Base-by-base conservation (phyloP, 2,797 vertebrate genomes). In the Girardinus metallicus region DNA sequence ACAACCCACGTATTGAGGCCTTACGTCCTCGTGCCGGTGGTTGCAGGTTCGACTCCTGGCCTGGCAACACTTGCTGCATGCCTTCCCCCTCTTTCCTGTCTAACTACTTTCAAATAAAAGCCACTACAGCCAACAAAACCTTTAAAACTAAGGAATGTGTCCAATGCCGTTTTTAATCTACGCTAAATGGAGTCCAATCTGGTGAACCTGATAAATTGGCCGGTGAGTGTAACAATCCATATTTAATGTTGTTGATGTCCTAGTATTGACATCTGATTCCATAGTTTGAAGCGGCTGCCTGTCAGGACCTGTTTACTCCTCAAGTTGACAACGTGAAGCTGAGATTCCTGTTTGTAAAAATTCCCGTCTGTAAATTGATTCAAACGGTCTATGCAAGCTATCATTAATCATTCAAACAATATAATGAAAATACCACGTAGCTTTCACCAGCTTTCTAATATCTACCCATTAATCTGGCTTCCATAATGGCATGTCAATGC, bases 271-370 rank as follows among this genome's bases (percentile, higher is more conserved):
- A 71, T 31, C 51, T 71, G 29, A 34, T 51, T 29, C 2, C 79
- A 76, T 75, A 39, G 21, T 36, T 74, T 73, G 39, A 34, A 41
- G 34, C 43, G 21, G 34, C 62, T 77, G 49, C 34, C 4, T 72
- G 83, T 83, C 85, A 74, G 78, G 13, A 55, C 34, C 44, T 72
- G 15, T 39, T 21, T 10, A 0, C 16, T 3, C n/a, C 1, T 29
- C 29, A 31, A 18, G 34, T 79, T 39, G 9, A 53, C 7, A 47
- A 12, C 43, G 8, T 70, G 77, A 83, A 53, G 73, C 39, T 15
- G 76, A 43, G 51, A 43, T 46, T 72, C 68, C 43, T 72, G 68
- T 29, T 1, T 78, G 51, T 68, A 29, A 39, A 75, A 41, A 31
- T 31, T 43, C 26, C 44, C 6, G 73, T 44, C 21, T 57, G 64